Evolutionary conservation across 1,140 invertebrate species (phyloP), one percentile per base, ranked within the genome.

Genomic region (Drosophila malerkotliana): DNA sequence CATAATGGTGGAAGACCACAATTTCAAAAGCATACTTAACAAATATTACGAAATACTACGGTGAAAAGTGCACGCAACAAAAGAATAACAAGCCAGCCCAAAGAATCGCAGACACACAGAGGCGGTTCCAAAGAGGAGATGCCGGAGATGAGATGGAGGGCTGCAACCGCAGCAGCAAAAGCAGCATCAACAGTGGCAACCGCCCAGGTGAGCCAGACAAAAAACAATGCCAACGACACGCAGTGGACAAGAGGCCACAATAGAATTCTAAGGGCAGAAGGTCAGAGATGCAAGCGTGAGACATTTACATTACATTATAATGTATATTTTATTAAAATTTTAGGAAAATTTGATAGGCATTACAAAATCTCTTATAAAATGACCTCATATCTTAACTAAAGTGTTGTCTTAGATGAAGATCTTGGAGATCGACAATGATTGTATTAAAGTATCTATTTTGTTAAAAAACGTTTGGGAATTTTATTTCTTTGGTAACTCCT

Each of bases 1-100:
- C 82, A 85, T 88, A 88, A 85, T 85, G 82, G 83, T 87, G 83
- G 82, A 85, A 85, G 83, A 85, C 82, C 83, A 87, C 82, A 85
- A 85, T 85, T 85, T 85, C 82, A 85, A 85, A 85, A 85, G 82
- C 83, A 85, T 85, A 85, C 82, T 85, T 85, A 85, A 75, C 82
- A 85, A 85, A 85, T 85, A 85, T 85, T 85, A 88, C 82, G 83
- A 85, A 85, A 88, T 88, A 88, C 82, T 76, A 80, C 69, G 41
- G 72, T 58, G 78, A 85, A 85, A 87, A 85, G 82, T 85, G 81
- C 81, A 85, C 69, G 78, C 82, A 78, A 85, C 81, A 85, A 87
- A 85, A 88, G 83, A 85, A 88, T 82, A 87, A 82, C 81, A 87
- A 82, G 80, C 49, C 77, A 64, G 60, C 47, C 49, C 32, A 45